Conservation (phyloP, 2,888 invertebrate species). For the Chrysolina oricalcia region DNA sequence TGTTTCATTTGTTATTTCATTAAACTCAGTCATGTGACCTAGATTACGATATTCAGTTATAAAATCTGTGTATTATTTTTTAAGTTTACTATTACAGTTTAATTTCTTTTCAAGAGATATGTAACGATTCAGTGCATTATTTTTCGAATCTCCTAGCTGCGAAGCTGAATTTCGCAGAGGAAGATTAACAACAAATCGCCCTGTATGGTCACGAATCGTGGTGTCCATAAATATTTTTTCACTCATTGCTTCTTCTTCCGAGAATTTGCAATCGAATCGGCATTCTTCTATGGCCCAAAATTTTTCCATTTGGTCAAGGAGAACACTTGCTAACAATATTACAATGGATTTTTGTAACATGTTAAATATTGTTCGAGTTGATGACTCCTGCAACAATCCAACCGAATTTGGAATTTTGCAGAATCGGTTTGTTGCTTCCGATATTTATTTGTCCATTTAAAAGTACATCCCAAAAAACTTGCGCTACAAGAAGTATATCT, state of each 20-base stretch:
- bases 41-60: conserved; percentile 35
- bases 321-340: not conserved
- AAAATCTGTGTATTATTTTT: conserved; percentile 31
- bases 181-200: too few relatives aligned
- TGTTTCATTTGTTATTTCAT: conserved; percentile 17
- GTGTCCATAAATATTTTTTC: too few relatives aligned
- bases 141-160: too few relatives aligned
- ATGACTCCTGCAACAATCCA: too few relatives aligned
- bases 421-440: too few relatives aligned
- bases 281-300: conserved; percentile 15
- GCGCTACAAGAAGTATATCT: too few relatives aligned
- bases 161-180: too few relatives aligned
- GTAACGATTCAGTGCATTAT: conserved; percentile 32
- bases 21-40: conserved; percentile 32
- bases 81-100: conserved; percentile 29
- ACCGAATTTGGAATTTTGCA: too few relatives aligned
- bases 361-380: not conserved
- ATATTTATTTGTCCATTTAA: too few relatives aligned
- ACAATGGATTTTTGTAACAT: not conserved
- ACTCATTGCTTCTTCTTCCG: too few relatives aligned
- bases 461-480: too few relatives aligned
- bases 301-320: not conserved
- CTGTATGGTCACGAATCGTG: too few relatives aligned
- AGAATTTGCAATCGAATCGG: not conserved
- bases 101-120: conserved; percentile 29